Conservation (phyloP, 2,888 invertebrate species). For the Ormyrus labotus region DNA sequence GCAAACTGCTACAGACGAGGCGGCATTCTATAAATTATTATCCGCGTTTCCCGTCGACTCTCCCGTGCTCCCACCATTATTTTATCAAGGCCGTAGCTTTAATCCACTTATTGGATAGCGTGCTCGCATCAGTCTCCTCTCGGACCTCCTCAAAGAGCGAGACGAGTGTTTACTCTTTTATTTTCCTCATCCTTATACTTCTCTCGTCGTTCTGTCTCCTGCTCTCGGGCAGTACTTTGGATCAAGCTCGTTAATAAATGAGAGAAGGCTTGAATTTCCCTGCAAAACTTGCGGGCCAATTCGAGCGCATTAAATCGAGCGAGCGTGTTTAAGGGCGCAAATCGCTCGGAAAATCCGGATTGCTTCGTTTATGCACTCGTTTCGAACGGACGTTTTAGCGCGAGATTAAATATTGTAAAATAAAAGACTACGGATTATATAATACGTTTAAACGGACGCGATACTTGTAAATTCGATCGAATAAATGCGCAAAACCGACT, state of each 20-base stretch:
- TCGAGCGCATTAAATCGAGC: too few species aligned
- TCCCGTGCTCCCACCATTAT: constrained; percentile 21
- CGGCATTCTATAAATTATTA: constrained; percentile 38
- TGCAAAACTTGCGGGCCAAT: too few species aligned
- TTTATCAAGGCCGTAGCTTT: constrained; percentile 30
- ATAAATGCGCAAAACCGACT: too few species aligned
- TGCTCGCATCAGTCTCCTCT: background rate
- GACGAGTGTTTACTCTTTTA: constrained; percentile 1
- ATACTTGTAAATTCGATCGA: too few species aligned
- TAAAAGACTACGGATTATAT: too few species aligned
- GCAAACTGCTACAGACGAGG: background rate
- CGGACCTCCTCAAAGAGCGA: background rate
- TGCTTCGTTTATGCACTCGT: too few species aligned
- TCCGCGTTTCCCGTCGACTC: constrained; percentile 27
- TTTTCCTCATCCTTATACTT: background rate
- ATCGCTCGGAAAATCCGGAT: too few species aligned
- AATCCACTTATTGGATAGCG: constrained; percentile 35
- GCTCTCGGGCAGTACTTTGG: background rate
- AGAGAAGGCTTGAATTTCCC: too few species aligned
- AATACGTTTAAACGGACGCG: too few species aligned
- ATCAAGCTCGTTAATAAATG: constrained; percentile 5
- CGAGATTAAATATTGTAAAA: too few species aligned
- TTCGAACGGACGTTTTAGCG: too few species aligned
- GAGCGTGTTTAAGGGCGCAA: too few species aligned
- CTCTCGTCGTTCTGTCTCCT: background rate